Percentiles rank a stretch among this genome's conserved stretches.
phyloP scores from a whole-genome alignment of 2,797 vertebrate species.

The Scolopax bukidnonensis region DNA sequence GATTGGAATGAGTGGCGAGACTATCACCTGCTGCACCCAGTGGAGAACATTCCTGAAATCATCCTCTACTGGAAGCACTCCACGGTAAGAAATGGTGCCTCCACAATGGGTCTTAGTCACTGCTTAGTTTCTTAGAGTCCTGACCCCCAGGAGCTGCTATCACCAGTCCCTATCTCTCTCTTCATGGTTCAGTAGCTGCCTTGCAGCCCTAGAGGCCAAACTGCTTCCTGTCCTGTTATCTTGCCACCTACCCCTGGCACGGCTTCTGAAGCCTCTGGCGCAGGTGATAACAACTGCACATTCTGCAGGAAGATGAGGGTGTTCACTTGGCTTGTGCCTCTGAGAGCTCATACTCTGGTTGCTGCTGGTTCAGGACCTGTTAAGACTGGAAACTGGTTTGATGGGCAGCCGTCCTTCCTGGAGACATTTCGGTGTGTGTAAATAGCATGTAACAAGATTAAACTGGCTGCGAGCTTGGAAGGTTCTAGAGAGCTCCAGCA shows the following conservation, averaged over 20 bases:
- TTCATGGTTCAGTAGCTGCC: background rate
- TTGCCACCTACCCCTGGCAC: background rate
- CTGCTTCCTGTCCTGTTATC: slow-evolving; percentile 44
- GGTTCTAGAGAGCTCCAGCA: slow-evolving; percentile 1
- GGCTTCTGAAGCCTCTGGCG: background rate
- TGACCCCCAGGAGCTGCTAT: slow-evolving; percentile 7
- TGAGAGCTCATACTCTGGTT: background rate
- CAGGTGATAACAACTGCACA: background rate
- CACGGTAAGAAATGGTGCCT: slow-evolving; percentile 82
- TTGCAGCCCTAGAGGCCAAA: background rate
- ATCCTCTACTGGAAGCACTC: slow-evolving; percentile 98
- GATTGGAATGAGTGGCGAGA: slow-evolving; percentile 98
- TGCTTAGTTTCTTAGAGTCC: background rate
- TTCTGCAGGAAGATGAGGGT: background rate
- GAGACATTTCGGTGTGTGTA: background rate
- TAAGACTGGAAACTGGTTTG: background rate
- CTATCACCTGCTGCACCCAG: slow-evolving; percentile 93
- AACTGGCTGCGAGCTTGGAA: background rate
- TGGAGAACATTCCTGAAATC: slow-evolving; percentile 96
- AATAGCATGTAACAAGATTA: background rate
- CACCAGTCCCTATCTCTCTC: background rate
- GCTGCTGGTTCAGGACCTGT: background rate
- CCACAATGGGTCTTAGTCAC: background rate
- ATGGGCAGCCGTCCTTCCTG: background rate
- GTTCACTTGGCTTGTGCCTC: background rate